These are phyloP conservation scores for Kobus ellipsiprymnus DNA, from an alignment of 2,113 vertebrate species.

Conservation along the genomic window DNA sequence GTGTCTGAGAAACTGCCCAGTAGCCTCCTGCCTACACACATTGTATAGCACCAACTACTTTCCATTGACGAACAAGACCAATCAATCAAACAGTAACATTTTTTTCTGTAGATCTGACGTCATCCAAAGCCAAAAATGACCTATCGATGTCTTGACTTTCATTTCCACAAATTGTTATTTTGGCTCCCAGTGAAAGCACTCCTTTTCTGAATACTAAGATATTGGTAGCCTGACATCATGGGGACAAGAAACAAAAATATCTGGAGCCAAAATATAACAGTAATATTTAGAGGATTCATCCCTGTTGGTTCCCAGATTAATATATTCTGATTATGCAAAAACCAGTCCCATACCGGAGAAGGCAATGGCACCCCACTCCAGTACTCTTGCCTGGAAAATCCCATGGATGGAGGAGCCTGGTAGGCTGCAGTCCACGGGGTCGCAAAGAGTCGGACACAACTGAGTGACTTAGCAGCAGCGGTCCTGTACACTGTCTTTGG, in stretches of 20 bases:
- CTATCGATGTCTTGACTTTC: background rate
- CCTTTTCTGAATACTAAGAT: background rate
- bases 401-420: too few relatives aligned
- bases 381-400: too few relatives aligned
- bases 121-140: background rate
- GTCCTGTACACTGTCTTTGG: background rate
- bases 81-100: background rate
- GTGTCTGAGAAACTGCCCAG: background rate
- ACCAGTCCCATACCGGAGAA: rapidly evolving
- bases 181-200: background rate
- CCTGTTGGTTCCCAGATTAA: background rate
- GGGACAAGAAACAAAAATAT: background rate
- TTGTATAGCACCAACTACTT: background rate
- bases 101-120: background rate
- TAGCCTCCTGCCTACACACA: background rate
- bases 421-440: too few relatives aligned
- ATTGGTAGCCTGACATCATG: background rate
- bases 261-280: background rate
- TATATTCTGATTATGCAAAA: background rate
- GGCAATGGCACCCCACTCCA: too few relatives aligned
- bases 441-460: too few relatives aligned
- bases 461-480: too few relatives aligned
- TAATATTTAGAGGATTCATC: background rate
- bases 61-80: background rate
- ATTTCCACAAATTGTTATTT: background rate